phyloP scores from a whole-genome alignment of 2,888 invertebrate species.

The Nudaria mundana region DNA sequence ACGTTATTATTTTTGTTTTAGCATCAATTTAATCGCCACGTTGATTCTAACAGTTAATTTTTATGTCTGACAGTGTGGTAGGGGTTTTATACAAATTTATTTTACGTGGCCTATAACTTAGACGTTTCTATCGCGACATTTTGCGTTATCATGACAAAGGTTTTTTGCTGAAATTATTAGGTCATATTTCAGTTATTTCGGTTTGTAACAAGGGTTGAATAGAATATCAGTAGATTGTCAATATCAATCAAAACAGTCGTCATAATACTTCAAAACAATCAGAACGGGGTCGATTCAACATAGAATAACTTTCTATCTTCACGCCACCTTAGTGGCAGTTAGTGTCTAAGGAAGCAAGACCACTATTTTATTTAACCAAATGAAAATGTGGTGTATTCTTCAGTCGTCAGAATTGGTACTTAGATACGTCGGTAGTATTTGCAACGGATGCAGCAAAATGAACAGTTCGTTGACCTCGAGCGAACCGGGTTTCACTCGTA shows the following conservation, averaged over 20 bases:
- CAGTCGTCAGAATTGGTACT: slow-evolving; percentile 68
- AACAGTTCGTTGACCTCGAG: slow-evolving; percentile 75
- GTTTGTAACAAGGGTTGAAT: too few relatives aligned
- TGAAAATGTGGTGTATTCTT: slow-evolving; percentile 64
- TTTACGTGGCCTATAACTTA: too few relatives aligned
- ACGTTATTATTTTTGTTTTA: too few relatives aligned
- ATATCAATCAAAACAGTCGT: slow-evolving; percentile 22
- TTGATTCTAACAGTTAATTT: too few relatives aligned
- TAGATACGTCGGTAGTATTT: slow-evolving; percentile 73
- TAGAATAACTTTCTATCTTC: slow-evolving; percentile 58
- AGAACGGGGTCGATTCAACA: slow-evolving; percentile 26
- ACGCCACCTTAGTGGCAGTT: slow-evolving; percentile 39
- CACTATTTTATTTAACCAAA: slow-evolving; percentile 56
- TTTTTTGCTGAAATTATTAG: too few relatives aligned
- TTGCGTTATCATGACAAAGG: too few relatives aligned
- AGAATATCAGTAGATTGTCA: too few relatives aligned
- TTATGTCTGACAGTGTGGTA: too few relatives aligned
- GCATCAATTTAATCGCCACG: too few relatives aligned
- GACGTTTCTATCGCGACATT: too few relatives aligned
- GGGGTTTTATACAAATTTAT: too few relatives aligned
- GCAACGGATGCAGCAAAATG: slow-evolving; percentile 81
- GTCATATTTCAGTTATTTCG: too few relatives aligned
- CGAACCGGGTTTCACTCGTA: slow-evolving; percentile 77
- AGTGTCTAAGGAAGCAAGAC: slow-evolving; percentile 59
- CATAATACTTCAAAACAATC: slow-evolving; percentile 21